A percentile compares a stretch with the other conserved stretches of the same genome.
These are phyloP conservation scores for Margarornis squamiger DNA, from an alignment of 2,797 vertebrate genomes.

Conservation along the genomic window DNA sequence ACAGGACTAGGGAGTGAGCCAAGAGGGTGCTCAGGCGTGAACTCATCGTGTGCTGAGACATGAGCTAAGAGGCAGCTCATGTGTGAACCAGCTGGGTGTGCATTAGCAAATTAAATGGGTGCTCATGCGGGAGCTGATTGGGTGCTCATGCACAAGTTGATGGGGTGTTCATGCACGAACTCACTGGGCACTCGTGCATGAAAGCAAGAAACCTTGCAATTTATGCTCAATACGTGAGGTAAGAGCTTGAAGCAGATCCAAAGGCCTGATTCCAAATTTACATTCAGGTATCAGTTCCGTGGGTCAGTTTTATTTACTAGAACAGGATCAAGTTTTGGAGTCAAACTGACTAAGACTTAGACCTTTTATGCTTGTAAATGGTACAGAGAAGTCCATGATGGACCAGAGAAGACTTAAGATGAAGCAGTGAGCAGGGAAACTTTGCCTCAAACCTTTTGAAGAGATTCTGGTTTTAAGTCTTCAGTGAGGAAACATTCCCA, in stretches of 20 bases:
- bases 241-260: neutral
- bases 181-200: neutral
- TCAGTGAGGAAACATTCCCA: neutral
- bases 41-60: neutral
- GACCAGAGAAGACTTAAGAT: neutral
- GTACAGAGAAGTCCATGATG: neutral
- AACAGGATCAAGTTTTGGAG: neutral
- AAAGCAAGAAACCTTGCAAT: neutral
- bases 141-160: neutral
- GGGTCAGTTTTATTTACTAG: neutral
- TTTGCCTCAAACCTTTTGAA: neutral
- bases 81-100: neutral
- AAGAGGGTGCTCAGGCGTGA: neutral
- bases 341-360: neutral
- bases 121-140: neutral
- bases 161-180: neutral
- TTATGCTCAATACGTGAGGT: neutral
- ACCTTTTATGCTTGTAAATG: neutral
- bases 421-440: neutral
- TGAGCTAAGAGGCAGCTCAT: neutral
- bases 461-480: neutral
- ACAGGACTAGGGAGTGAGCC: neutral
- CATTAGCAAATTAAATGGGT: neutral
- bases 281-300: neutral
- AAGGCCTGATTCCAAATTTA: neutral